These are phyloP conservation scores for Mallotus villosus DNA, from an alignment of 2,797 vertebrate genomes.

Conservation along the genomic window DNA sequence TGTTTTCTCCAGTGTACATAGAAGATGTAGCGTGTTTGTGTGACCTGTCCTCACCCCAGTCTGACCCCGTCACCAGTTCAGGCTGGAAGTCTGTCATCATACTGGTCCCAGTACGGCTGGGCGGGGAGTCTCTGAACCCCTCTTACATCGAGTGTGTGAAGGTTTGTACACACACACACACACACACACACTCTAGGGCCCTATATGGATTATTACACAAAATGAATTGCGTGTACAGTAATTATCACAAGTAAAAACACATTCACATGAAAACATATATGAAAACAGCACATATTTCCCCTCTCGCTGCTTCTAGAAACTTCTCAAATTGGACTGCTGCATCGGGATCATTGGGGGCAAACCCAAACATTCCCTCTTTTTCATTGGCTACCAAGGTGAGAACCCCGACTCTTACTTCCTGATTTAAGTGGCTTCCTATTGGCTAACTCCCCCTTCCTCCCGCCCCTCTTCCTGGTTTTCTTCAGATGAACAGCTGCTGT, in stretches of 20 bases:
- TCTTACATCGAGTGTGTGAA: slow-evolving; percentile 89
- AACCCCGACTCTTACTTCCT: not conserved
- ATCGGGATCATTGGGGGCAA: slow-evolving; percentile 93
- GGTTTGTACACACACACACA: slow-evolving; percentile 63
- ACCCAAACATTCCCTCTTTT: slow-evolving; percentile 90
- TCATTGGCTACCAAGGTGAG: slow-evolving; percentile 90
- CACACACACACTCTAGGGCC: not conserved
- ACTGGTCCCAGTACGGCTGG: slow-evolving; percentile 88
- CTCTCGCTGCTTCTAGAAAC: slow-evolving; percentile 73
- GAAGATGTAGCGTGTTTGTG: slow-evolving; percentile 81
- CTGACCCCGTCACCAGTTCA: slow-evolving; percentile 43
- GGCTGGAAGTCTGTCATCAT: slow-evolving; percentile 86
- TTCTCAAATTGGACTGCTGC: slow-evolving; percentile 84
- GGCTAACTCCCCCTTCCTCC: slow-evolving; percentile 18
- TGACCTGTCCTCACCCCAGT: slow-evolving; percentile 51
- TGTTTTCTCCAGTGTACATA: slow-evolving; percentile 82
- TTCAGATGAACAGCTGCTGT: slow-evolving; percentile 88
- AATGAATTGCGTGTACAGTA: too few relatives aligned
- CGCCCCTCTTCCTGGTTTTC: slow-evolving; percentile 22
- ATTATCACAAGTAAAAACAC: not conserved
- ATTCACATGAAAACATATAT: too few relatives aligned
- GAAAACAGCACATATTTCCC: not conserved
- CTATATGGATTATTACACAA: too few relatives aligned
- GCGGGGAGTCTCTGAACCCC: slow-evolving; percentile 88
- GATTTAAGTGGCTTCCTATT: slow-evolving; percentile 25